phyloP scores from a whole-genome alignment of 2,888 invertebrate species.

The Schizotus pectinicornis region DNA sequence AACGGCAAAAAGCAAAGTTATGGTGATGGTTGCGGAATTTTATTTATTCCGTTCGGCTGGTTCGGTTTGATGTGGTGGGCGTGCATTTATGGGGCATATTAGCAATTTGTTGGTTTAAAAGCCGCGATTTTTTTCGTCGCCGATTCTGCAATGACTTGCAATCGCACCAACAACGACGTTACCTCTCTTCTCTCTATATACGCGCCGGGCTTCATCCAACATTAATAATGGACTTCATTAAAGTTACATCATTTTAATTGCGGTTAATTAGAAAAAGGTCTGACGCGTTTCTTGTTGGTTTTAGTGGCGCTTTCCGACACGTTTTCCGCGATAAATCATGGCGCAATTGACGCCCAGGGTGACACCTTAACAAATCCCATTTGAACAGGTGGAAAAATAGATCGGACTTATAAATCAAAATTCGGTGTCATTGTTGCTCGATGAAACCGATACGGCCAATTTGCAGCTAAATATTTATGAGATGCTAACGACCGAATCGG shows the following conservation, averaged over 20 bases:
- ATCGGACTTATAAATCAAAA: slow-evolving; percentile 9
- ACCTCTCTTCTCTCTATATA: no score
- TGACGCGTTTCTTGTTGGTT: no score
- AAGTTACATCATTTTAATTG: slow-evolving; percentile 24
- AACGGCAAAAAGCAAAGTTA: slow-evolving; percentile 6
- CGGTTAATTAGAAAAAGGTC: slow-evolving; percentile 15
- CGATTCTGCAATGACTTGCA: no score
- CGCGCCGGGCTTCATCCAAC: background rate
- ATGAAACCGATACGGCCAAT: background rate
- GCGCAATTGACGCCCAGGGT: slow-evolving; percentile 18
- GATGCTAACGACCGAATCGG: slow-evolving; percentile 1
- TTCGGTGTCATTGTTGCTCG: slow-evolving; percentile 5
- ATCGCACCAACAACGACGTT: no score
- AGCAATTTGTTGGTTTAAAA: no score
- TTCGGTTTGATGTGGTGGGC: slow-evolving; percentile 10
- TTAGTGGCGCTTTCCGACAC: background rate
- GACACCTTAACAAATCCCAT: slow-evolving; percentile 16
- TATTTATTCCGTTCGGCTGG: slow-evolving; percentile 14
- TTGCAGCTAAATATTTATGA: slow-evolving; percentile 14
- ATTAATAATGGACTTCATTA: slow-evolving; percentile 13
- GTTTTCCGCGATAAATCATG: slow-evolving; percentile 9
- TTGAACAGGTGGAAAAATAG: slow-evolving; percentile 8
- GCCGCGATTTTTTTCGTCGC: background rate
- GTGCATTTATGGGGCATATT: slow-evolving; percentile 7
- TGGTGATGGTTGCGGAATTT: slow-evolving; percentile 2